Evolutionary conservation across 2,888 invertebrate species (phyloP).

Genomic region (Protonemura montana): DNA sequence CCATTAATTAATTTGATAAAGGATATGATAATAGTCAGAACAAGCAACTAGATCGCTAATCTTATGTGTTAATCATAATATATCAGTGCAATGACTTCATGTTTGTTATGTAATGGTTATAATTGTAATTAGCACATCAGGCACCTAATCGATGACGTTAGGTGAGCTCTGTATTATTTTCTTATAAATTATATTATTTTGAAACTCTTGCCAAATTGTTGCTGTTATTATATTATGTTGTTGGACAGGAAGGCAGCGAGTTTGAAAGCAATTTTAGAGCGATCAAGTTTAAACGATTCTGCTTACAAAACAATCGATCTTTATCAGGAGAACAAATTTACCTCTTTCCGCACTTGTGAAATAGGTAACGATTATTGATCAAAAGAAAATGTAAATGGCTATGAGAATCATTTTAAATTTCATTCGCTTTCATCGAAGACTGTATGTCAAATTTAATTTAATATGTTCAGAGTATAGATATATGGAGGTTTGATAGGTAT

Average conservation of each 20-base stretch:
- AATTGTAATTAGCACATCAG: neutral
- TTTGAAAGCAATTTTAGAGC: neutral
- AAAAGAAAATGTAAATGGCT: no score
- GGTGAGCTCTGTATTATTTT: neutral
- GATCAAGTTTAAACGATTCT: neutral
- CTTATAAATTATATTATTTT: neutral
- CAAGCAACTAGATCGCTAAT: neutral
- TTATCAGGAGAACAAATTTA: neutral
- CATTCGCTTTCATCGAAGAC: no score
- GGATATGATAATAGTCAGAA: neutral
- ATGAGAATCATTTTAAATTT: no score
- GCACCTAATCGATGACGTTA: neutral
- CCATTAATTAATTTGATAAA: constrained; percentile 7
- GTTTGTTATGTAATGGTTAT: neutral
- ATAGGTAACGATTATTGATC: no score
- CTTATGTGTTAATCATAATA: neutral
- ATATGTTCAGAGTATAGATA: no score
- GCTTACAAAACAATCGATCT: neutral
- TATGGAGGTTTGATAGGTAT: no score
- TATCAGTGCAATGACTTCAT: constrained; percentile 12
- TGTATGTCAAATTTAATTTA: no score
- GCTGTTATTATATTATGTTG: neutral
- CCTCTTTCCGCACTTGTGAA: no score
- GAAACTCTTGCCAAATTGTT: neutral
- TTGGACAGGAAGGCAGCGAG: neutral